These are phyloP conservation scores for Acrocephalus scirpaceus DNA, from an alignment of 2,797 vertebrate species.

Conservation along the genomic window DNA sequence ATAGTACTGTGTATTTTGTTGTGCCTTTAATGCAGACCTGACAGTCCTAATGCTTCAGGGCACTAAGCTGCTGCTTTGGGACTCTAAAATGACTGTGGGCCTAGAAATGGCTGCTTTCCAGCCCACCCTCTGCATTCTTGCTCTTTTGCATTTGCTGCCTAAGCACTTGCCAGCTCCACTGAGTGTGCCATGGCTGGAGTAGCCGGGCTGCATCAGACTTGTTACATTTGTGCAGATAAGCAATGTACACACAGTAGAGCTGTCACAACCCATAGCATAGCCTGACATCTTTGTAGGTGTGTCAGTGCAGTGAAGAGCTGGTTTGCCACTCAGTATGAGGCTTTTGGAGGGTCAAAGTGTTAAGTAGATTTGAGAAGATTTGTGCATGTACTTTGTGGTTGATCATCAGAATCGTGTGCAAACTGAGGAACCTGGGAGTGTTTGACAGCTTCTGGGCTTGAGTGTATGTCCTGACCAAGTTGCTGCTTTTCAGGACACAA, in stretches of 20 bases:
- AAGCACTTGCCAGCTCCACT: neutral
- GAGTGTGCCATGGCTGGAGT: neutral
- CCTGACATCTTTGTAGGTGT: neutral
- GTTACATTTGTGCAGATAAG: neutral
- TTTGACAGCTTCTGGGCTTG: neutral
- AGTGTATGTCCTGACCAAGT: neutral
- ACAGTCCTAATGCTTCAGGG: neutral
- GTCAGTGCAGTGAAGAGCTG: neutral
- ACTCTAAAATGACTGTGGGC: fast-evolving
- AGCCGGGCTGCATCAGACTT: fast-evolving
- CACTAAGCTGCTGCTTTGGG: neutral
- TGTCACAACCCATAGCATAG: neutral
- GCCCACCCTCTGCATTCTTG: neutral
- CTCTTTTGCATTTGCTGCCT: neutral
- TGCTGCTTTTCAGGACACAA: neutral
- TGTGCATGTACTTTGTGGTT: neutral
- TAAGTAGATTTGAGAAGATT: neutral
- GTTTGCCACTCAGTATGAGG: neutral
- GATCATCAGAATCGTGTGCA: neutral
- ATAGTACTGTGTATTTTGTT: neutral
- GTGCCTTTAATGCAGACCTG: neutral
- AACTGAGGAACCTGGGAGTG: neutral
- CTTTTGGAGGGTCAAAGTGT: neutral
- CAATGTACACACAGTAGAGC: neutral
- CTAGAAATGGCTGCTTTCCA: neutral